Evolutionary conservation across 2,888 invertebrate genomes (phyloP).

Genomic region (Aspidapion aeneum): DNA sequence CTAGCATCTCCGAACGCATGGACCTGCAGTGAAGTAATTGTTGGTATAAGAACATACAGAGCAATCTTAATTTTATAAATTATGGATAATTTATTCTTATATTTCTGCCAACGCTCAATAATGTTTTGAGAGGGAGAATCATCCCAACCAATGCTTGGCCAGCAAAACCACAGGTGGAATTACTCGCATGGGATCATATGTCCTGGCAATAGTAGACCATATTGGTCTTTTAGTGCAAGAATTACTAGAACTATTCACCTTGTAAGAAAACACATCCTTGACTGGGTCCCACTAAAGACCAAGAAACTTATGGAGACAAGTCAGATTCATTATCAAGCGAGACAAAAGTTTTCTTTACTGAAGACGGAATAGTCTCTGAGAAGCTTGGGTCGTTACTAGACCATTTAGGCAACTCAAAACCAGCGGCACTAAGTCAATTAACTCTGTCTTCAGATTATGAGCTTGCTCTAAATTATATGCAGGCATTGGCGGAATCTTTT

Average conservation of each 20-base stretch:
- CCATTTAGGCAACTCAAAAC: slow-evolving; percentile 14
- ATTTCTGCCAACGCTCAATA: slow-evolving; percentile 9
- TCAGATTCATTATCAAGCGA: not conserved
- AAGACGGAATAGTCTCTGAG: no score
- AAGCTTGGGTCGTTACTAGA: slow-evolving; percentile 8
- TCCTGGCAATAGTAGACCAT: slow-evolving; percentile 24
- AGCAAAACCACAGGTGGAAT: slow-evolving; percentile 22
- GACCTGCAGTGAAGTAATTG: not conserved
- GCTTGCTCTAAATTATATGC: slow-evolving; percentile 6
- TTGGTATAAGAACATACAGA: no score
- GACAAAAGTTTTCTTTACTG: not conserved
- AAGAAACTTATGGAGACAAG: slow-evolving; percentile 18
- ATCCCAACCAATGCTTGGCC: slow-evolving; percentile 29
- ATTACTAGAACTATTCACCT: no score
- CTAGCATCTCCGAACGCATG: no score
- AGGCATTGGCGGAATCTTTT: no score
- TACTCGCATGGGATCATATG: slow-evolving; percentile 32
- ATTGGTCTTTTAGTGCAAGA: slow-evolving; percentile 30
- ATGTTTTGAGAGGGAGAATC: slow-evolving; percentile 12
- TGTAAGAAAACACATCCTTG: slow-evolving; percentile 14
- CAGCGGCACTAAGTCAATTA: not conserved
- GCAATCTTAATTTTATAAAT: not conserved
- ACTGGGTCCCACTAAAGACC: slow-evolving; percentile 20
- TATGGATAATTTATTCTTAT: not conserved
- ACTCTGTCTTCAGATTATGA: not conserved